A percentile compares a stretch with the other conserved stretches of the same genome.
Evolutionary conservation across 2,888 invertebrate genomes (phyloP).

Genomic region (Endotricha flammealis): DNA sequence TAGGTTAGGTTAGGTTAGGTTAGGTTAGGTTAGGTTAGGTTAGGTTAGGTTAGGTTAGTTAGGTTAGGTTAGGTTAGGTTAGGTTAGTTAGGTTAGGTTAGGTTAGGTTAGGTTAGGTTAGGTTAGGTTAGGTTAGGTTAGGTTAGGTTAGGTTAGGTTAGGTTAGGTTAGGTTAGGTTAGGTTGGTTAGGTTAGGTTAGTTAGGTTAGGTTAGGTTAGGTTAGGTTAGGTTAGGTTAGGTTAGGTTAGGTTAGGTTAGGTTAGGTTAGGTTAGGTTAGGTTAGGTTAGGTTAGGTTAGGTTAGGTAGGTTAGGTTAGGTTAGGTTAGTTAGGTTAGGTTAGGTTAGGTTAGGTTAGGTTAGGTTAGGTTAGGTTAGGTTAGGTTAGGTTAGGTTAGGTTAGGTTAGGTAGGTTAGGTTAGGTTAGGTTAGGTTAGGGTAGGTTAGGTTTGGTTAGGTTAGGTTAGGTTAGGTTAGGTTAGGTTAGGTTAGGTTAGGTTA

Average conservation of each 20-base stretch:
- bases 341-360: constrained; percentile 12
- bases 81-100: constrained; percentile 19
- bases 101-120: constrained; percentile 16
- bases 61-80: constrained; percentile 20
- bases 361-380: constrained; percentile 13
- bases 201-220: constrained; percentile 10
- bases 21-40: constrained; percentile 19
- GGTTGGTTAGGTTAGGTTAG: constrained; percentile 11
- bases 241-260: constrained; percentile 17
- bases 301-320: constrained; percentile 11
- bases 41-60: constrained; percentile 20
- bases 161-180: constrained; percentile 22
- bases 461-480: constrained; percentile 14
- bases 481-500: constrained; percentile 11
- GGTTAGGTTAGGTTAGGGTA: constrained; percentile 15
- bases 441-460: constrained; percentile 15
- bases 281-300: constrained; percentile 16
- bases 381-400: constrained; percentile 13
- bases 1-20: constrained; percentile 20
- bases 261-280: constrained; percentile 18
- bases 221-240: constrained; percentile 18
- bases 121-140: constrained; percentile 18
- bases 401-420: constrained; percentile 21
- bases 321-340: constrained; percentile 11
- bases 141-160: constrained; percentile 18